Conservation (phyloP, 2,113 vertebrate species). For the Mesoclemmys tuberculata region DNA sequence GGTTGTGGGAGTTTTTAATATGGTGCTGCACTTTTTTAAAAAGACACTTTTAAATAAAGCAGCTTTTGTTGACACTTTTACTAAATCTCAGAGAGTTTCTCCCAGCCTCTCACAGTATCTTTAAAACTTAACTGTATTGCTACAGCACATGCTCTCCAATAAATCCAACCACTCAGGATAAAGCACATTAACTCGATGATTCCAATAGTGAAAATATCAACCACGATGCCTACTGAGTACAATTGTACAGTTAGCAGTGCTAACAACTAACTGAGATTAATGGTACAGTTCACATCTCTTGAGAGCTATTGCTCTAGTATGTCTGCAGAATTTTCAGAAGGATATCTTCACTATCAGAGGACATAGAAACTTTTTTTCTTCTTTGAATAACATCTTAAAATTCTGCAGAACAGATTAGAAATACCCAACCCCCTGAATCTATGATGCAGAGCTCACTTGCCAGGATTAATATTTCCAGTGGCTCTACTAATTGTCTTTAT, state of each 20-base stretch:
- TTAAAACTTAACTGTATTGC: neutral
- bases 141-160: neutral
- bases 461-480: neutral
- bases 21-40: neutral
- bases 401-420: neutral
- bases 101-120: neutral
- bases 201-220: neutral
- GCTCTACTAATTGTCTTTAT: constrained; percentile 1
- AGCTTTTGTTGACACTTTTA: neutral
- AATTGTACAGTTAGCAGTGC: neutral
- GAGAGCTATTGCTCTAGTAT: neutral
- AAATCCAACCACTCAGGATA: neutral
- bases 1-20: neutral
- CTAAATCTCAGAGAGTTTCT: neutral
- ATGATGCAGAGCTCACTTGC: constrained; percentile 9
- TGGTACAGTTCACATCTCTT: neutral
- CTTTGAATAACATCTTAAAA: neutral
- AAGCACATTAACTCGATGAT: neutral
- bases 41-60: neutral
- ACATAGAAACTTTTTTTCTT: neutral
- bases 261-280: neutral
- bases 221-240: neutral
- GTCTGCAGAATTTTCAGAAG: neutral
- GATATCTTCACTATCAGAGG: neutral
- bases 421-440: neutral